Base-by-base conservation (phyloP, 1,140 invertebrate species). In the Lamellibrachia luymesi region DNA sequence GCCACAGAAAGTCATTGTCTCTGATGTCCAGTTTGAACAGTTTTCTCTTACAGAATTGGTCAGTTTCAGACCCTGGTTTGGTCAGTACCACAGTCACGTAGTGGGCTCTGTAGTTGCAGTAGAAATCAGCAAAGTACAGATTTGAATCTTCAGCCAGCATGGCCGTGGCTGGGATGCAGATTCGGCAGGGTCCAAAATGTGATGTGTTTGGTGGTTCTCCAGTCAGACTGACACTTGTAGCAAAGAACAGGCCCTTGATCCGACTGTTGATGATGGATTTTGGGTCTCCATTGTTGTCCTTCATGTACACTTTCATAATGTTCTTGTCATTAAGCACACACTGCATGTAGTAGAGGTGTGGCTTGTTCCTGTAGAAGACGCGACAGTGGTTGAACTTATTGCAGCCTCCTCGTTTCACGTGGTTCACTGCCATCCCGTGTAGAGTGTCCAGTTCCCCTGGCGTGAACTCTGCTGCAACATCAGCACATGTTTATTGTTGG, bases 41-140 rank as follows among this genome's bases (percentile, higher is more conserved):
- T 50, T 92, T n/a, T n/a, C 10, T 6, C 17, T 91, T 49, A 92
- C 93, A 93, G 90, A 92, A 93, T 17, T 51, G n/a, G 51, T 93
- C 93, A 27, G 90, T 91, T 92, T 22, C 91, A 4, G 93, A 92
- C 25, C 49, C 51, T 50, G 17, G 4, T 22, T 50, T 51, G 4
- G 91, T 49, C 50, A 93, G n/a, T 7, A 93, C 93, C 49, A 93
- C 27, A 17, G 51, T 93, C 4, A 93, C 80, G 91, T 93, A 93
- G 51, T 93, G 93, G 8, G 38, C 38, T 5, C 92, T 56, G 49
- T 50, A 6, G 5, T 80, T 38, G 56, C 93, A 93, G 92, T 93
- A 93, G 92, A 93, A 93, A 64, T 93, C 93, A 25, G 93, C 92
- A 93, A 93, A 93, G 89, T 93, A 93, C 2, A 93, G 91, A 90